A percentile compares a stretch with the other conserved stretches of the same genome.
These are phyloP conservation scores for Protobothrops flavoviridis DNA, from an alignment of 2,113 vertebrate genomes.

Conservation along the genomic window DNA sequence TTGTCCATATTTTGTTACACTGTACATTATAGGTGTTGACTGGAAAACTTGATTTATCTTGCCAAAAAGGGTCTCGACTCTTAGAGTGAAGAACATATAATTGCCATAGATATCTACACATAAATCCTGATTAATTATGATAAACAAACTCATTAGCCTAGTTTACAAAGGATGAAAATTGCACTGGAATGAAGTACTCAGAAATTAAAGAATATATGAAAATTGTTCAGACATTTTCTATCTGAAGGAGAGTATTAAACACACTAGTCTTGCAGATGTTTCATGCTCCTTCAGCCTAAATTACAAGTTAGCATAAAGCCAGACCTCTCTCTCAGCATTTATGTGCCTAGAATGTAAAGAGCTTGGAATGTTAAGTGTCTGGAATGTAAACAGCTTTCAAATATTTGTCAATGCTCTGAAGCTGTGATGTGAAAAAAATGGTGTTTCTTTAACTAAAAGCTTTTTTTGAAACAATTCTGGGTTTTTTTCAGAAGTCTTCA, in stretches of 20 bases:
- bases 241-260: background rate
- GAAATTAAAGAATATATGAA: background rate
- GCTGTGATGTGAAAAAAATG: background rate
- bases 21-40: background rate
- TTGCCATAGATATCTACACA: background rate
- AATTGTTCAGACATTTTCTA: background rate
- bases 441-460: background rate
- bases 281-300: background rate
- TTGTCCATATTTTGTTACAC: background rate
- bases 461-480: background rate
- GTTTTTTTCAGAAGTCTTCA: background rate
- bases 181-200: background rate
- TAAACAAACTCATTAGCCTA: background rate
- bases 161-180: background rate
- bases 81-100: background rate
- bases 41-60: background rate
- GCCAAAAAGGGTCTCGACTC: background rate
- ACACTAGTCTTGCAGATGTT: background rate
- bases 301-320: background rate
- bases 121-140: background rate
- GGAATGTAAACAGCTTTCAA: conserved; percentile 5
- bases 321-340: background rate
- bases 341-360: conserved; percentile 10
- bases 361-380: background rate
- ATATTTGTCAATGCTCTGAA: background rate